Conservation (phyloP, 2,797 vertebrate species). For the Syncerus caffer region DNA sequence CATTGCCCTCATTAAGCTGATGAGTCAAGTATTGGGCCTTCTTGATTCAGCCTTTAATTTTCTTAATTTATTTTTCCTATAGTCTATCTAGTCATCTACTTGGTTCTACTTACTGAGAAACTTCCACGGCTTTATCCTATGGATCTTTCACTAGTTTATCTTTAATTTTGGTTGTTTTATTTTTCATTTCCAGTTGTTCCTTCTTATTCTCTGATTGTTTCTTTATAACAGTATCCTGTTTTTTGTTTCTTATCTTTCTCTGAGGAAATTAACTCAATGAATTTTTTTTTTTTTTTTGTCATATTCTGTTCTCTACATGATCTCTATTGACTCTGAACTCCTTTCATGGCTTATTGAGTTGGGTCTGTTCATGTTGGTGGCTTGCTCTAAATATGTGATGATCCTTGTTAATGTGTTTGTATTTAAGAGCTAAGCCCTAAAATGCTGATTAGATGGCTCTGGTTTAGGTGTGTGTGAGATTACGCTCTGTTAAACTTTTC, state of each 20-base stretch:
- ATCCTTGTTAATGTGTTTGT: not conserved
- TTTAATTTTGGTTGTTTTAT: not conserved
- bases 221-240: not conserved
- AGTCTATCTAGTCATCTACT: not conserved
- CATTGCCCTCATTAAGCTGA: not conserved
- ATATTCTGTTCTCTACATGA: not conserved
- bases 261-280: not conserved
- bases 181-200: not conserved
- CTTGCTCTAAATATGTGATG: not conserved
- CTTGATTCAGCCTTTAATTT: not conserved
- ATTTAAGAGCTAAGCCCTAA: not conserved
- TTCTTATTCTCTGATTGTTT: not conserved
- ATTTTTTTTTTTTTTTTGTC: rapidly evolving
- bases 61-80: not conserved
- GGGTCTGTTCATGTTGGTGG: not conserved
- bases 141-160: not conserved
- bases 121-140: not conserved
- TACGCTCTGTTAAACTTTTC: not conserved
- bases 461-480: not conserved
- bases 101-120: not conserved
- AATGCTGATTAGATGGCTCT: not conserved
- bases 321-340: not conserved
- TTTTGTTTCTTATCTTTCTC: not conserved
- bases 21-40: not conserved
- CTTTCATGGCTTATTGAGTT: not conserved